Evolutionary conservation across 2,888 invertebrate genomes (phyloP).

Genomic region (Mellilla xanthometata): DNA sequence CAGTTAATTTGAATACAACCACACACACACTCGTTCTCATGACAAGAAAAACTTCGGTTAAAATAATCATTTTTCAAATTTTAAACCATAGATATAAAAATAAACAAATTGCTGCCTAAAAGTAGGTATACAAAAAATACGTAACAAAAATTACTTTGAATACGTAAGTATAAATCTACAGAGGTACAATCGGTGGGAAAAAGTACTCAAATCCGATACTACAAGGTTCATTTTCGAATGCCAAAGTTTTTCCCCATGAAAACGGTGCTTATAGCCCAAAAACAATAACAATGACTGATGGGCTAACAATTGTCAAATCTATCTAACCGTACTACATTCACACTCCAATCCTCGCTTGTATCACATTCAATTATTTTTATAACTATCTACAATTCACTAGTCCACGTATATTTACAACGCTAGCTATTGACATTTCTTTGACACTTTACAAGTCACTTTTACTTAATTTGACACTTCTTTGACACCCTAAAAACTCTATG

Average conservation of each 20-base stretch:
- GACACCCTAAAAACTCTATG: too few relatives aligned
- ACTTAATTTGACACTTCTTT: constrained; percentile 7
- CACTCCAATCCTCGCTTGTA: constrained; percentile 46
- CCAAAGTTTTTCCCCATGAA: not conserved
- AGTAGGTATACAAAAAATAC: too few relatives aligned
- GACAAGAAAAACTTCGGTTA: not conserved
- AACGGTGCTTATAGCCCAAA: constrained; percentile 15
- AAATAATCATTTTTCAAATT: too few relatives aligned
- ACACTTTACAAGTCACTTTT: constrained; percentile 16
- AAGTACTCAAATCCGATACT: too few relatives aligned
- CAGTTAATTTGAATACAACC: constrained; percentile 55
- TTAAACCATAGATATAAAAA: too few relatives aligned
- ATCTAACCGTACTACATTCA: constrained; percentile 46
- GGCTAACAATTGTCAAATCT: constrained; percentile 38
- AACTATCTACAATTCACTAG: constrained; percentile 72
- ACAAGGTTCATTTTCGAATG: too few relatives aligned
- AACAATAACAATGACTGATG: constrained; percentile 33
- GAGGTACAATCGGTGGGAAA: constrained; percentile 14
- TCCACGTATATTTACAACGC: constrained; percentile 60
- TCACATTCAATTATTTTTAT: constrained; percentile 72
- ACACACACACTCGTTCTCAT: constrained; percentile 36
- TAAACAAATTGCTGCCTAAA: too few relatives aligned
- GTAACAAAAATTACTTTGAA: too few relatives aligned
- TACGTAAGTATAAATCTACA: too few relatives aligned
- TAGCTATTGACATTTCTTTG: constrained; percentile 32